These are phyloP conservation scores for Strix uralensis DNA, from an alignment of 2,113 vertebrate genomes.

Conservation along the genomic window DNA sequence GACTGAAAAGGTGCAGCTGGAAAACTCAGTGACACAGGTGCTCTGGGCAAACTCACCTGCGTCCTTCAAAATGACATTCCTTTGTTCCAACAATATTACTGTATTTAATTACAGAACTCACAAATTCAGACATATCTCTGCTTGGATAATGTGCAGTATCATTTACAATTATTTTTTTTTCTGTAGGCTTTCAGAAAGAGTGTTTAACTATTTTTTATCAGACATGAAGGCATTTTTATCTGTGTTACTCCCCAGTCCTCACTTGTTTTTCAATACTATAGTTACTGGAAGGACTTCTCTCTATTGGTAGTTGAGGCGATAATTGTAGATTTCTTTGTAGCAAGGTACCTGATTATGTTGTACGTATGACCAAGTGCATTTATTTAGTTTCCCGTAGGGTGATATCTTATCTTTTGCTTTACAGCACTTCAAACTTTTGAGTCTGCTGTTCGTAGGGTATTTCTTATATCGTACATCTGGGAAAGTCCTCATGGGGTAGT, in stretches of 20 bases:
- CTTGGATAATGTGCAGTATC: not conserved
- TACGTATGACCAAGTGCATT: not conserved
- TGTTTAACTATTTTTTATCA: not conserved
- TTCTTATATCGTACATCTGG: not conserved
- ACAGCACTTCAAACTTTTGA: not conserved
- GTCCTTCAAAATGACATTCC: not conserved
- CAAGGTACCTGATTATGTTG: not conserved
- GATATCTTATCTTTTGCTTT: not conserved
- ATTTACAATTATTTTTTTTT: not conserved
- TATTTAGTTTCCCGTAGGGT: not conserved
- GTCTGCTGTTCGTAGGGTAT: not conserved
- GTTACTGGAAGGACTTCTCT: not conserved
- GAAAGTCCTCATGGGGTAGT: not conserved
- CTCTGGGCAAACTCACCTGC: not conserved
- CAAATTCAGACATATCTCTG: not conserved
- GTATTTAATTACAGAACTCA: not conserved
- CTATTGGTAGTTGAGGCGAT: rapidly evolving
- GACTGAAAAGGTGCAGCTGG: not conserved
- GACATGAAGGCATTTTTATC: not conserved
- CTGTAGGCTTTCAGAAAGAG: not conserved
- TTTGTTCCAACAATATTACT: not conserved
- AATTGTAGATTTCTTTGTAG: not conserved
- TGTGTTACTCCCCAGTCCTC: not conserved
- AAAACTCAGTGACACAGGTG: not conserved
- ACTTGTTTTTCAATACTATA: not conserved